Percentiles rank a stretch among this genome's conserved stretches.
These are phyloP conservation scores for Hystrix cristata DNA, from an alignment of 2,113 vertebrate species.

Conservation along the genomic window DNA sequence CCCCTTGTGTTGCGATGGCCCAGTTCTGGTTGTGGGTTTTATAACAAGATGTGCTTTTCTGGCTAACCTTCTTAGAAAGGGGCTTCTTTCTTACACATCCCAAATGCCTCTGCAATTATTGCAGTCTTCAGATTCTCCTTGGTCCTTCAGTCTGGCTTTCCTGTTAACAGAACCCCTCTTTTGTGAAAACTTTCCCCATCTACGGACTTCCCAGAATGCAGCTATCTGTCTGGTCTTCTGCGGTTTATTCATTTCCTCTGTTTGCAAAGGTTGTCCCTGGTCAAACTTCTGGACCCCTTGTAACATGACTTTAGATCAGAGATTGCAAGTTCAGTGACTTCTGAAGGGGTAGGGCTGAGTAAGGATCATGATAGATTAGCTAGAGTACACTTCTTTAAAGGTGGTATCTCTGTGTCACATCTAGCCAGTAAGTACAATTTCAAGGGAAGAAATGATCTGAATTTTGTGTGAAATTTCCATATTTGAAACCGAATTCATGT, in stretches of 20 bases:
- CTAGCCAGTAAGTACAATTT: background rate
- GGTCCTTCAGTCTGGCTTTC: background rate
- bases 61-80: background rate
- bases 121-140: background rate
- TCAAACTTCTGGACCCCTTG: background rate
- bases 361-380: background rate
- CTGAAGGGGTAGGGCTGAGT: background rate
- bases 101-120: background rate
- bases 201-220: background rate
- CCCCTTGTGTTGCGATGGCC: background rate
- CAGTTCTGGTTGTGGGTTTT: background rate
- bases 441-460: background rate
- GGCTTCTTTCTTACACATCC: background rate
- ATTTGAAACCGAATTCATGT: constrained; percentile 17
- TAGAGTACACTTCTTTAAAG: background rate
- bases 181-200: background rate
- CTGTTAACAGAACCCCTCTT: background rate
- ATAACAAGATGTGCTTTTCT: background rate
- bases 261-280: background rate
- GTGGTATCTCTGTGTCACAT: no score
- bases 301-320: background rate
- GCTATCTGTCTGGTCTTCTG: background rate
- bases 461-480: constrained; percentile 36
- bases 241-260: background rate
- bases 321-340: background rate